These are phyloP conservation scores for Trinorchestia longiramus DNA, from an alignment of 1,140 invertebrate species.

Conservation along the genomic window DNA sequence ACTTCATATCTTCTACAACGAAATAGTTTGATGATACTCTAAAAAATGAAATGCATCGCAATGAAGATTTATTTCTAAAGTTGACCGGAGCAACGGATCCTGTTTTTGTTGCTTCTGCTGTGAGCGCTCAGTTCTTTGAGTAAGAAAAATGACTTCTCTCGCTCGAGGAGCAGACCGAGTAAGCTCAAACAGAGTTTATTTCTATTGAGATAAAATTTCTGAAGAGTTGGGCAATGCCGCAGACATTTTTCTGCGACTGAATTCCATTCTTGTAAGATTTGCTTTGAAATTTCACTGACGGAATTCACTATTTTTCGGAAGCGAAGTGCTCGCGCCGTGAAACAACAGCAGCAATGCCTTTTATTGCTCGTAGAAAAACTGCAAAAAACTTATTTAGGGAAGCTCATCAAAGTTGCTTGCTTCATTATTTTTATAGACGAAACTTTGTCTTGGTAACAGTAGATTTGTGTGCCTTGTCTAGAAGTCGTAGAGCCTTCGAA, in stretches of 20 bases:
- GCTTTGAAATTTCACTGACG: neutral
- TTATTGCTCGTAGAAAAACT: conserved; percentile 37
- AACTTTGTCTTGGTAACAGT: conserved; percentile 27
- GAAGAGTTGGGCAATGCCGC: neutral
- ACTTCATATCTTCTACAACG: neutral
- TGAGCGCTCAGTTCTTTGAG: neutral
- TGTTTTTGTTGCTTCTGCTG: neutral
- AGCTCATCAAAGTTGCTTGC: conserved; percentile 44
- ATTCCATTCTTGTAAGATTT: conserved; percentile 1
- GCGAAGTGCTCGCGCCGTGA: neutral
- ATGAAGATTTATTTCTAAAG: neutral
- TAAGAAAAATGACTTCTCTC: neutral
- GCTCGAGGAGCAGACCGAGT: neutral
- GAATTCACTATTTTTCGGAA: conserved; percentile 30
- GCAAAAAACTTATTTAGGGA: conserved; percentile 22
- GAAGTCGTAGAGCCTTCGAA: neutral
- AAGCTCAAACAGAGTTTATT: conserved; percentile 9
- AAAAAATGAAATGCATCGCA: neutral
- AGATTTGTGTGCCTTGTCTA: conserved; percentile 24
- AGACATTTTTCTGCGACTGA: conserved; percentile 24
- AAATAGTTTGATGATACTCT: neutral
- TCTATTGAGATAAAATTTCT: conserved; percentile 10
- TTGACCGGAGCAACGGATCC: neutral
- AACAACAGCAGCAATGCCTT: neutral
- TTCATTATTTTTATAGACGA: conserved; percentile 29